A percentile compares a stretch with the other conserved stretches of the same genome.
Conservation (phyloP, 2,113 vertebrate genomes). For the Pseudonaja textilis region DNA sequence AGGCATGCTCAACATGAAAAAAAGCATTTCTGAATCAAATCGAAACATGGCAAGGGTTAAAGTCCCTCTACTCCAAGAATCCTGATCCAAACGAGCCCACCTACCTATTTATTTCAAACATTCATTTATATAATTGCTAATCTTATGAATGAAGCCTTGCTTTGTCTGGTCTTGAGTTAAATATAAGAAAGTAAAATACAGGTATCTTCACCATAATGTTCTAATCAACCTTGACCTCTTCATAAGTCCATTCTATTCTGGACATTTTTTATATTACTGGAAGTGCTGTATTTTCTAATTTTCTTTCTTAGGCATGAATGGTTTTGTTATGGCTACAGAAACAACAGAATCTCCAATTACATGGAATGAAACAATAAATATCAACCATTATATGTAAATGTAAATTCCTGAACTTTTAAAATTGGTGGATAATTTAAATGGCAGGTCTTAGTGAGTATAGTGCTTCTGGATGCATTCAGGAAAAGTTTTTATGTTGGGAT, state of each 20-base stretch:
- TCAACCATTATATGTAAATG: background rate
- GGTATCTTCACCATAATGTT: background rate
- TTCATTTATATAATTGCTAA: background rate
- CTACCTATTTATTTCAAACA: background rate
- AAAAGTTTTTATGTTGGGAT: background rate
- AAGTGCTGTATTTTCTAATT: background rate
- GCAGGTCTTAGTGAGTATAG: background rate
- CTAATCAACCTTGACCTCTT: background rate
- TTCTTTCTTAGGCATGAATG: background rate
- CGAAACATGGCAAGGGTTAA: background rate
- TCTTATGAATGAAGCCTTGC: background rate
- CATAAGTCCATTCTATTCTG: background rate
- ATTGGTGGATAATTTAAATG: background rate
- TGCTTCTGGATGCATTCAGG: background rate
- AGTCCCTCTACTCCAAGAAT: background rate
- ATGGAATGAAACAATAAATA: background rate
- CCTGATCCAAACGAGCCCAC: background rate
- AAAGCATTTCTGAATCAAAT: background rate
- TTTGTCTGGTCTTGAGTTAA: background rate
- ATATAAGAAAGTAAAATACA: background rate
- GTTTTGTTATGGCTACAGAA: background rate
- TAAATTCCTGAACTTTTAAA: background rate
- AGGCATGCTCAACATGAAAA: background rate
- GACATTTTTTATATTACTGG: background rate
- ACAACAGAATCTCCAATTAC: background rate